Evolutionary conservation across 2,113 vertebrate genomes (phyloP).

Genomic region (Centropus bengalensis): DNA sequence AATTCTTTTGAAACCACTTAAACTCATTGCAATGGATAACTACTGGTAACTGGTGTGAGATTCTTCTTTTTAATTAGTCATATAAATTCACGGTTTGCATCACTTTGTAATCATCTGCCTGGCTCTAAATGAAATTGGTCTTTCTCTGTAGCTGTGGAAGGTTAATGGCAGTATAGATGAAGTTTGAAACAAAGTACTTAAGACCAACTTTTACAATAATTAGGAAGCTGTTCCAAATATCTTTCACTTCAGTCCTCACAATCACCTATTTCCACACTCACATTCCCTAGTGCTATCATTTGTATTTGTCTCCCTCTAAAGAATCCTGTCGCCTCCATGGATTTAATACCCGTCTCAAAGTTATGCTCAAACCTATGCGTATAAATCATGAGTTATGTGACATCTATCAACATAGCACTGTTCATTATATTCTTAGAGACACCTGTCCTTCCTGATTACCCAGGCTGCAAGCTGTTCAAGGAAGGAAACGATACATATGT

Average conservation of each 20-base stretch:
- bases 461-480: background rate
- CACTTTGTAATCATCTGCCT: background rate
- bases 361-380: fast-evolving
- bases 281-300: background rate
- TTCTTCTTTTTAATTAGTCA: background rate
- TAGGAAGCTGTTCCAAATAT: background rate
- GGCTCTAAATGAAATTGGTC: background rate
- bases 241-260: background rate
- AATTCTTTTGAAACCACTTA: background rate
- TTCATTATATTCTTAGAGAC: background rate
- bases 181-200: background rate
- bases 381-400: background rate
- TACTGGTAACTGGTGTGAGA: background rate
- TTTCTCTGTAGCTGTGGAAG: background rate
- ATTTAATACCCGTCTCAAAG: background rate
- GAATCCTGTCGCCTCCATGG: background rate
- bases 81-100: background rate
- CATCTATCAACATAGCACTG: background rate
- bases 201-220: background rate
- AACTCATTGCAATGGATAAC: background rate
- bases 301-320: background rate
- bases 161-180: background rate
- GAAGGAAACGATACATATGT: background rate
- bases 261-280: background rate
- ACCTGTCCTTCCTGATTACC: background rate